Evolutionary conservation across 2,888 invertebrate genomes (phyloP).

Genomic region (Nudaria mundana): DNA sequence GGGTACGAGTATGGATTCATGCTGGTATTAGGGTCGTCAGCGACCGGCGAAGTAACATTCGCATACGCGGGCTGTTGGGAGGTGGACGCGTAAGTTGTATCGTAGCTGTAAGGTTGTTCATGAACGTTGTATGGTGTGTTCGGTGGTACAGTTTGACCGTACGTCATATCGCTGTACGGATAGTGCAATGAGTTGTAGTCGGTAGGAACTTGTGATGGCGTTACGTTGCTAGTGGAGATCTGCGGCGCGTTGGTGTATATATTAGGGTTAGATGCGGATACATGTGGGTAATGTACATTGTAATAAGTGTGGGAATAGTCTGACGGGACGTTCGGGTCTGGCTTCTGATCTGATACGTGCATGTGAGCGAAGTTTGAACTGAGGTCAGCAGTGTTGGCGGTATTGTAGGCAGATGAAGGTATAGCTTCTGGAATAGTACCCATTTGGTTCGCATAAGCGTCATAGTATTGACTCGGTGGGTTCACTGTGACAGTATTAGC

Average conservation of each 20-base stretch:
- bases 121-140: slow-evolving; percentile 40
- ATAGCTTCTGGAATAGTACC: slow-evolving; percentile 42
- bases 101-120: slow-evolving; percentile 42
- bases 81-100: slow-evolving; percentile 43
- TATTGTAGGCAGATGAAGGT: slow-evolving; percentile 33
- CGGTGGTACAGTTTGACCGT: slow-evolving; percentile 12
- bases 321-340: slow-evolving; percentile 40
- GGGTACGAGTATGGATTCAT: slow-evolving; percentile 36
- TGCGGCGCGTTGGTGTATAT: slow-evolving; percentile 59
- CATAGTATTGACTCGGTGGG: slow-evolving; percentile 21
- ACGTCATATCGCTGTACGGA: slow-evolving; percentile 28
- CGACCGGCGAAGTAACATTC: slow-evolving; percentile 34
- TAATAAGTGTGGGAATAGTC: slow-evolving; percentile 68
- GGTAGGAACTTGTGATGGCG: slow-evolving; percentile 47
- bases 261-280: slow-evolving; percentile 50
- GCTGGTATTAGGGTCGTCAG: slow-evolving; percentile 30
- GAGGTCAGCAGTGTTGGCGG: slow-evolving; percentile 46
- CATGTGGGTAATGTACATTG: slow-evolving; percentile 59
- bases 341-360: slow-evolving; percentile 53
- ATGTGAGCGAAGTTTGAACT: slow-evolving; percentile 60
- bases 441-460: slow-evolving; percentile 30
- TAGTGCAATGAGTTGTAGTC: slow-evolving; percentile 54
- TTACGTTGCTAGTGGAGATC: slow-evolving; percentile 48
- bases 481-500: slow-evolving; percentile 19
- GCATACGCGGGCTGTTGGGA: slow-evolving; percentile 58